These are phyloP conservation scores for Folsomia manolachei DNA, from an alignment of 2,888 invertebrate genomes.

Conservation along the genomic window DNA sequence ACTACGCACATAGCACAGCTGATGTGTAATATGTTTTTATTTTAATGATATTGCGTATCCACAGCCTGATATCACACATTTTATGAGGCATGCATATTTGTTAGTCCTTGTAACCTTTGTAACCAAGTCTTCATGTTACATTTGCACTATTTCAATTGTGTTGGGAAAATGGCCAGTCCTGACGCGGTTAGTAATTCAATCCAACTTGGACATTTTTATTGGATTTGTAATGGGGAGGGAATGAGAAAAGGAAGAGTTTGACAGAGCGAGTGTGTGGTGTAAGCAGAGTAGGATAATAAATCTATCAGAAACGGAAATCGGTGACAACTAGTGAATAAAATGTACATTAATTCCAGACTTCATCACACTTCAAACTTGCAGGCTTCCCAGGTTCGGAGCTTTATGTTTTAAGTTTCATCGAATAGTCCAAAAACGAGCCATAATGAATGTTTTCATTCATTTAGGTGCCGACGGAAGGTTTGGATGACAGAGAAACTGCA, in stretches of 20 bases:
- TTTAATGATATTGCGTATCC: background rate
- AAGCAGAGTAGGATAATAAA: conserved; percentile 30
- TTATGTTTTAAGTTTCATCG: too few relatives aligned
- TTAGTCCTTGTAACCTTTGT: background rate
- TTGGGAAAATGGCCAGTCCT: background rate
- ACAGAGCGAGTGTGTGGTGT: background rate
- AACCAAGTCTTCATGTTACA: background rate
- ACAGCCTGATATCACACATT: background rate
- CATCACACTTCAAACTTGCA: too few relatives aligned
- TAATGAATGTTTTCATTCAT: too few relatives aligned
- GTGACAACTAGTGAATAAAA: conserved; percentile 44
- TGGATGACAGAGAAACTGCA: too few relatives aligned
- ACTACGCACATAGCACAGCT: background rate
- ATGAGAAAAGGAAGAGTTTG: background rate
- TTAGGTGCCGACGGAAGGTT: too few relatives aligned
- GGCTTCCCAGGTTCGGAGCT: too few relatives aligned
- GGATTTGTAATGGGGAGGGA: background rate
- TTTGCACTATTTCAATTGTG: background rate
- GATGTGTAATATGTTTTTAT: background rate
- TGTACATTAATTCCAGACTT: conserved; percentile 37
- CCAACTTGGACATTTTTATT: background rate
- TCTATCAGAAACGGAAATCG: conserved; percentile 42
- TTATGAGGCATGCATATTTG: background rate
- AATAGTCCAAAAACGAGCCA: too few relatives aligned
- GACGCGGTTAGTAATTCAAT: background rate